These are phyloP conservation scores for Drosophila colorata DNA, from an alignment of 2,888 invertebrate species.

Conservation along the genomic window DNA sequence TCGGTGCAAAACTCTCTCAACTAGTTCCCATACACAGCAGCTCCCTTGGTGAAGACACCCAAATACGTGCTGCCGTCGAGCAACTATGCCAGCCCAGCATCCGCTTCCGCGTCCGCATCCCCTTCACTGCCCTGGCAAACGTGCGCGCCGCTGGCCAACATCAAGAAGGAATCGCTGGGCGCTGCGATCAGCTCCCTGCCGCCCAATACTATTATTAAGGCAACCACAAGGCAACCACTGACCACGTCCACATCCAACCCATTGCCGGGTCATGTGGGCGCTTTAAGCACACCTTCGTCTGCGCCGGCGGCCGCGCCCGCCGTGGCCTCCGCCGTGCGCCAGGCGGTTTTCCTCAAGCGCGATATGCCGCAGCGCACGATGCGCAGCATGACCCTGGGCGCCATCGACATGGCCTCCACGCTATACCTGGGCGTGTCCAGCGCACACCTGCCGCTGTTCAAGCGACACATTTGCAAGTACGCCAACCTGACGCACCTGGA, in stretches of 20 bases:
- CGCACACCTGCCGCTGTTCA: slow-evolving; percentile 78
- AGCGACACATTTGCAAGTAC: slow-evolving; percentile 80
- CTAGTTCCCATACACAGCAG: slow-evolving; percentile 10
- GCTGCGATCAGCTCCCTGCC: slow-evolving; percentile 80
- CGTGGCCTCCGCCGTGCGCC: slow-evolving; percentile 63
- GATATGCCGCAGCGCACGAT: slow-evolving; percentile 82
- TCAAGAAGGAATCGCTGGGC: slow-evolving; percentile 65
- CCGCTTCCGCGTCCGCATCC: slow-evolving; percentile 7
- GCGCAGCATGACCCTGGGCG: slow-evolving; percentile 78
- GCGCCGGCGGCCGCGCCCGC: slow-evolving; percentile 57
- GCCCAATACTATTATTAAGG: slow-evolving; percentile 81
- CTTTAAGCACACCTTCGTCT: background rate
- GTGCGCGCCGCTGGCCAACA: slow-evolving; percentile 4
- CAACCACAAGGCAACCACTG: slow-evolving; percentile 56
- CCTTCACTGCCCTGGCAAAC: slow-evolving; percentile 40
- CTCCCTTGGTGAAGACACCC: slow-evolving; percentile 68
- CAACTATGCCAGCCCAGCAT: slow-evolving; percentile 20
- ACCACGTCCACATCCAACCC: slow-evolving; percentile 11
- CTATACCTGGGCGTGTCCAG: slow-evolving; percentile 79
- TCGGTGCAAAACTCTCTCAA: background rate
- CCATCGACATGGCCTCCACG: slow-evolving; percentile 82
- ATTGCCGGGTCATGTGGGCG: background rate
- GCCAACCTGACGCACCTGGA: slow-evolving; percentile 81
- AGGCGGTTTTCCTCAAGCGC: slow-evolving; percentile 82
- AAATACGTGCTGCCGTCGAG: slow-evolving; percentile 72